Evolutionary conservation across 2,113 vertebrate genomes (phyloP).

Genomic region (Gopherus flavomarginatus): DNA sequence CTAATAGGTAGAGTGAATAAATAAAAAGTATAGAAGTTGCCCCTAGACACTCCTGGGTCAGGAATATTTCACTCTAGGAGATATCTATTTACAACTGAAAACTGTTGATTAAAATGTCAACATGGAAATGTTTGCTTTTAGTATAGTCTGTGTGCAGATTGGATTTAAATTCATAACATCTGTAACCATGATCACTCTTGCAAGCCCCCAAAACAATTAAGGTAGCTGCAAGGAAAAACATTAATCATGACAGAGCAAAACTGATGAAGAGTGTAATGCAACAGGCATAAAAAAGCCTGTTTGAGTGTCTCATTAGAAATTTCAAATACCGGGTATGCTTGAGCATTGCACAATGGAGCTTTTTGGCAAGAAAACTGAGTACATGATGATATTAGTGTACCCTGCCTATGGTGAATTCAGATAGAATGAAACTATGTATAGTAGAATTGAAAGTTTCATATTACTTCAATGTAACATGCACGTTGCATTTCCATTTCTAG

Average conservation of each 20-base stretch:
- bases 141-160: neutral
- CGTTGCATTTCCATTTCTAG: neutral
- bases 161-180: constrained; percentile 23
- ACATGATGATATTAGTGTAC: neutral
- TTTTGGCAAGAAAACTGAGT: neutral
- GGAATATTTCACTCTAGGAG: neutral
- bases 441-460: neutral
- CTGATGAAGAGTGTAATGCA: neutral
- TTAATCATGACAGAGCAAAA: constrained; percentile 26
- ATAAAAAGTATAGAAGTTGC: neutral
- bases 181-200: constrained; percentile 1
- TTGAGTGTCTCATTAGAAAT: neutral
- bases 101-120: constrained; percentile 15
- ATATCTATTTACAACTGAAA: constrained; percentile 23
- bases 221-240: constrained; percentile 24
- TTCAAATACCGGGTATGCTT: neutral
- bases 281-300: neutral
- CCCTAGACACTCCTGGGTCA: neutral
- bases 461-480: neutral
- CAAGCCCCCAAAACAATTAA: constrained; percentile 46
- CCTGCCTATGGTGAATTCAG: neutral
- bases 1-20: neutral
- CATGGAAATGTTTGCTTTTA: constrained; percentile 13
- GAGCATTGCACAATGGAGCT: neutral
- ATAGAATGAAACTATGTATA: neutral